Evolutionary conservation across 2,888 invertebrate genomes (phyloP).

Genomic region (Euphydryas editha): DNA sequence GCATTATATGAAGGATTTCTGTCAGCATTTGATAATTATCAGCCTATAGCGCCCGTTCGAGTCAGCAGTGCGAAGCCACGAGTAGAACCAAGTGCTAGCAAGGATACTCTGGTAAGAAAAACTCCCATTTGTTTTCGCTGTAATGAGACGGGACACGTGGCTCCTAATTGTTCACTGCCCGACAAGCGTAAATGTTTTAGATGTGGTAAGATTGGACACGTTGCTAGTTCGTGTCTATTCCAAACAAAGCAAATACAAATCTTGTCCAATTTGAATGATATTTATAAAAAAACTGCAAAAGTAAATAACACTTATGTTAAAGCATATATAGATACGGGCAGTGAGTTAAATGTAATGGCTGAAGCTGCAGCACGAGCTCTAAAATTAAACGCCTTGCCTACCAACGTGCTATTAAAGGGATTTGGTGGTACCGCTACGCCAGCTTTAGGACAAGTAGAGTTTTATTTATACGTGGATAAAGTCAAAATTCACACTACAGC

Average conservation of each 20-base stretch:
- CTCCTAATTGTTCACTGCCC: conserved; percentile 33
- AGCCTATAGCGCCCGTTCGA: neutral
- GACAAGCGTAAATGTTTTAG: too few species aligned
- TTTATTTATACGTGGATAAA: conserved; percentile 39
- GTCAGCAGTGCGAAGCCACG: neutral
- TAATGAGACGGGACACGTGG: conserved; percentile 33
- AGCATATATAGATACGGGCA: conserved; percentile 39
- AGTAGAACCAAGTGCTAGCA: neutral
- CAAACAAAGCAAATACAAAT: conserved; percentile 41
- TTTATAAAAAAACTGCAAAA: conserved; percentile 33
- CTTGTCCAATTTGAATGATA: conserved; percentile 23
- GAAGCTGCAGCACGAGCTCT: conserved; percentile 8
- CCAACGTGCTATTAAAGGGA: conserved; percentile 32
- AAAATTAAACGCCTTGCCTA: conserved; percentile 18
- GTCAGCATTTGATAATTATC: conserved; percentile 38
- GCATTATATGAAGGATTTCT: conserved; percentile 45
- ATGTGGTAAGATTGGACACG: conserved; percentile 39
- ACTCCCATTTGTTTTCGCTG: conserved; percentile 32
- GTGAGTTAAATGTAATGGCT: conserved; percentile 35
- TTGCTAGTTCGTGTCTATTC: conserved; percentile 29
- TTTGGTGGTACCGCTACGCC: conserved; percentile 32
- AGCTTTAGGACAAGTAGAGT: conserved; percentile 39
- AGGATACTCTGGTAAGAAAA: neutral
- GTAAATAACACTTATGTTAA: conserved; percentile 31
- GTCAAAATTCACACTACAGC: conserved; percentile 30